A percentile compares a stretch with the other conserved stretches of the same genome.
Conservation (phyloP, 2,797 vertebrate genomes). For the Anas bahamensis region DNA sequence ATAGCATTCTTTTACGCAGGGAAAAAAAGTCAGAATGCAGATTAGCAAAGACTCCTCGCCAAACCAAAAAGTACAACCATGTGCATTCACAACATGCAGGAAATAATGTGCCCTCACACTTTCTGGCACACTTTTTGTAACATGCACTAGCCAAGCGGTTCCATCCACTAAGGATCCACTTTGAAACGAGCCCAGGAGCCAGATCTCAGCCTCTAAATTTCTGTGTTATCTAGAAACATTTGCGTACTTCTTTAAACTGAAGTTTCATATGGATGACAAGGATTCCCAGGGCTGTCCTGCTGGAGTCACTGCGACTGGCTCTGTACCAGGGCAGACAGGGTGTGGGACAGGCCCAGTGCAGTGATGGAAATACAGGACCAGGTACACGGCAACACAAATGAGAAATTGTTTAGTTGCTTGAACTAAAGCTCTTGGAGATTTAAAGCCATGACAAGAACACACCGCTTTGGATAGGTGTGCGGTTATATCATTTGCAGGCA, state of each 20-base stretch:
- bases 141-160: not conserved
- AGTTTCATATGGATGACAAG: not conserved
- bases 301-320: not conserved
- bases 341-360: not conserved
- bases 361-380: not conserved
- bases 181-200: not conserved
- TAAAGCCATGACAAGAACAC: not conserved
- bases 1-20: not conserved
- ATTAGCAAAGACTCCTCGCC: not conserved
- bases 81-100: accelerated
- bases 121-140: not conserved
- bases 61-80: not conserved
- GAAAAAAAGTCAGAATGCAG: not conserved
- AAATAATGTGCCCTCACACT: not conserved
- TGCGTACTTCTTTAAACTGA: not conserved
- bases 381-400: not conserved
- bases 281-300: not conserved
- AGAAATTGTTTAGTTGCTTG: not conserved
- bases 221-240: not conserved
- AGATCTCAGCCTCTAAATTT: not conserved
- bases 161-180: not conserved
- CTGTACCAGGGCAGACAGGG: not conserved
- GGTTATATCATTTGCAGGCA: not conserved
- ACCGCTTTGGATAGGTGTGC: not conserved
- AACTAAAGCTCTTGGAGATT: not conserved